phyloP scores from a whole-genome alignment of 2,113 vertebrate species.

The Thomomys bottae region DNA sequence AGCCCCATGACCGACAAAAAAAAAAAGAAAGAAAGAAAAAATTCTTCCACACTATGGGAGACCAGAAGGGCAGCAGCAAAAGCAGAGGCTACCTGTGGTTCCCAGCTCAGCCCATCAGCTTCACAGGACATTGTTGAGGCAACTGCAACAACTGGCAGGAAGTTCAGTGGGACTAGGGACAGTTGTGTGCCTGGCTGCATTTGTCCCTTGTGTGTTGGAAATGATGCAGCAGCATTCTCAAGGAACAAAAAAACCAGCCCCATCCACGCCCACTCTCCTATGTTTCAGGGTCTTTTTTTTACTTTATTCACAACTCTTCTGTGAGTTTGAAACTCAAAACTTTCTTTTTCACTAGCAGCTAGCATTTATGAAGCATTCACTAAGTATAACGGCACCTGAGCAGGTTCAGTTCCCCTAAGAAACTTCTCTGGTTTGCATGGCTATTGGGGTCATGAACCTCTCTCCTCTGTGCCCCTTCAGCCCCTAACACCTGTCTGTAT shows the following conservation, averaged over 20 bases:
- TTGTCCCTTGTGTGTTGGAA: neutral
- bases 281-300: neutral
- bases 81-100: neutral
- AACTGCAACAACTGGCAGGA: neutral
- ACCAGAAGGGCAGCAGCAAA: neutral
- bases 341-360: neutral
- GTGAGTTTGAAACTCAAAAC: neutral
- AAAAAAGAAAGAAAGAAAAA: neutral
- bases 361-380: neutral
- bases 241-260: neutral
- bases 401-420: neutral
- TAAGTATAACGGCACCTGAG: neutral
- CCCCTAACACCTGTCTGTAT: neutral
- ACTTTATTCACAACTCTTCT: neutral
- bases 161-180: neutral
- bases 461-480: neutral
- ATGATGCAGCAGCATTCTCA: neutral
- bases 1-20: no score
- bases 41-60: neutral
- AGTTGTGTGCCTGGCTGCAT: neutral
- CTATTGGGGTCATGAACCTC: neutral
- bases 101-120: neutral
- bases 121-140: neutral
- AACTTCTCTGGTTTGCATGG: neutral
- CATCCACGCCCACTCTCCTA: neutral